Conservation (phyloP, 2,113 vertebrate genomes). For the Mastomys coucha region DNA sequence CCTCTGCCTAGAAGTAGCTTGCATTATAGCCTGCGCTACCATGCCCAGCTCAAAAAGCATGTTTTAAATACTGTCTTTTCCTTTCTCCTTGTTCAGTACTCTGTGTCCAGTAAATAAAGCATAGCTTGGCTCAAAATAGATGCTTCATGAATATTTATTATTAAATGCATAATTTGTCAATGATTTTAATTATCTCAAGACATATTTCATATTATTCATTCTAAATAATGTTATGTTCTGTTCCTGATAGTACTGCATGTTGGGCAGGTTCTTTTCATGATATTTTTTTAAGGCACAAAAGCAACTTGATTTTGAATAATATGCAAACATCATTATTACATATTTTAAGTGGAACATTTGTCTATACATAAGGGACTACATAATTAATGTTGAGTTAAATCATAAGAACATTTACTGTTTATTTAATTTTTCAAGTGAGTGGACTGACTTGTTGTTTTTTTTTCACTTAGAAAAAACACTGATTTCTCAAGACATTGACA, state of each 20-base stretch:
- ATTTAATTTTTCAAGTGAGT: neutral
- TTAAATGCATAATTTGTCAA: conserved; percentile 51
- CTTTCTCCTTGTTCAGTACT: neutral
- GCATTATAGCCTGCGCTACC: neutral
- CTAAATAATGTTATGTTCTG: conserved; percentile 48
- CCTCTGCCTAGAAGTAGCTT: neutral
- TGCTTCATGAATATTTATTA: conserved; percentile 48
- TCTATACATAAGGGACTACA: neutral
- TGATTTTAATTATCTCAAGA: conserved; percentile 50
- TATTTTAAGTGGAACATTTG: conserved; percentile 22
- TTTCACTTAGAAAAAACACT: neutral
- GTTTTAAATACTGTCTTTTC: neutral
- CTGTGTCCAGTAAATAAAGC: neutral
- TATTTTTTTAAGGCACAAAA: conserved; percentile 18
- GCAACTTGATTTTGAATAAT: conserved; percentile 32
- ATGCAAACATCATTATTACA: neutral
- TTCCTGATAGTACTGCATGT: conserved; percentile 23
- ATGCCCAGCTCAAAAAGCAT: neutral
- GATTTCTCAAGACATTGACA: neutral
- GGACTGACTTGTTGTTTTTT: neutral
- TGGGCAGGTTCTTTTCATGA: conserved; percentile 12
- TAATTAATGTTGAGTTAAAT: conserved; percentile 35
- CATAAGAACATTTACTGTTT: neutral
- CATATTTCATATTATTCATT: conserved; percentile 49
- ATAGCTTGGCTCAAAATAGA: neutral